phyloP scores from a whole-genome alignment of 2,113 vertebrate species.

The Puntigrus tetrazona region DNA sequence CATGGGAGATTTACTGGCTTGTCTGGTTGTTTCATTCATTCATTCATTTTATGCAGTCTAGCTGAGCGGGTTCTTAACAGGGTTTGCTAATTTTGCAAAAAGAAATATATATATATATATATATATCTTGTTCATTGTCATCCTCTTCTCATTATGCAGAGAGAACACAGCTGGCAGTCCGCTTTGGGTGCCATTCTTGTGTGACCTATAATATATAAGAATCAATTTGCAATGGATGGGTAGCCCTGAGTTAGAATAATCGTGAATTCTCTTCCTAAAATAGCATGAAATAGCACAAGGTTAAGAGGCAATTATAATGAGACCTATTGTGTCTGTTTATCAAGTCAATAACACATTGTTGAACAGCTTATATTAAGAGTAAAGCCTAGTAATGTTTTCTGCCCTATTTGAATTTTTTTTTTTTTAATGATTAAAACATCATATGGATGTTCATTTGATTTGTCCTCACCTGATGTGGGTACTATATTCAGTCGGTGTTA shows the following conservation, averaged over 20 bases:
- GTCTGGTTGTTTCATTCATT: background rate
- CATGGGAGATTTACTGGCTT: background rate
- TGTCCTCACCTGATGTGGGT: too few relatives aligned
- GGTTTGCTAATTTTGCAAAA: slow-evolving; percentile 29
- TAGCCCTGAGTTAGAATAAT: slow-evolving; percentile 36
- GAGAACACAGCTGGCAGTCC: background rate
- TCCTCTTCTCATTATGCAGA: slow-evolving; percentile 19
- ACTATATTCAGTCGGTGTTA: too few relatives aligned
- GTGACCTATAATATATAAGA: slow-evolving; percentile 39
- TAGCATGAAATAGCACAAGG: slow-evolving; percentile 25
- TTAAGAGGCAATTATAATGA: background rate
- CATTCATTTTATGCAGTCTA: background rate
- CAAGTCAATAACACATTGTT: background rate
- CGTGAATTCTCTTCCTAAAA: slow-evolving; percentile 9
- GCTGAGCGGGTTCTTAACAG: background rate
- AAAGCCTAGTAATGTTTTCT: too few relatives aligned
- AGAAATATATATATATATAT: slow-evolving; percentile 19
- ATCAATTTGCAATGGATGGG: slow-evolving; percentile 44
- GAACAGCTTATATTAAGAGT: background rate
- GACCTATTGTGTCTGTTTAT: background rate
- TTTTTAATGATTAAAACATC: too few relatives aligned
- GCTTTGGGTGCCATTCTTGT: slow-evolving; percentile 1
- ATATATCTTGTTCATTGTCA: slow-evolving; percentile 6
- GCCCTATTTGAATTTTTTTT: too few relatives aligned
- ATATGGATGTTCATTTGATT: too few relatives aligned